Conservation (phyloP, 2,797 vertebrate species). For the Anomalospiza imberbis region DNA sequence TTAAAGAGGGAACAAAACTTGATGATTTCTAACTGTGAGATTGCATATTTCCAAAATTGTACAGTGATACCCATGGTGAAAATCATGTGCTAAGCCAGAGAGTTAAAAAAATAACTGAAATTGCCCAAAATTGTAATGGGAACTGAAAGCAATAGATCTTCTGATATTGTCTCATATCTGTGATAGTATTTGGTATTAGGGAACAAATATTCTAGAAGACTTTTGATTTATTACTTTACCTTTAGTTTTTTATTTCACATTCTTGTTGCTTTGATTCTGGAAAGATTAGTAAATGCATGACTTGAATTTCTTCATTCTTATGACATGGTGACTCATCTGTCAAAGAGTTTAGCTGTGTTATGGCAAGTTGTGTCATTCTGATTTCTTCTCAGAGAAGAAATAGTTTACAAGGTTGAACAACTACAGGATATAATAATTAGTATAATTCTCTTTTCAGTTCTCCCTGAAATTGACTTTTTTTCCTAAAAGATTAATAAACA, state of each 20-base stretch:
- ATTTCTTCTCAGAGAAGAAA: conserved; percentile 28
- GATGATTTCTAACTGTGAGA: neutral
- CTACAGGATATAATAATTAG: conserved; percentile 24
- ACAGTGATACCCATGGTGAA: neutral
- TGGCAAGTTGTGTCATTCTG: conserved; percentile 10
- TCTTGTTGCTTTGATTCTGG: neutral
- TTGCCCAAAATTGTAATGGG: neutral
- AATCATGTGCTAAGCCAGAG: neutral
- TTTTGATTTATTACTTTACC: neutral
- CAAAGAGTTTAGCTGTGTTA: conserved; percentile 15
- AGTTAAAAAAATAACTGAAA: neutral
- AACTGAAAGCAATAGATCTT: neutral
- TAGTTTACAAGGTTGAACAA: conserved; percentile 36
- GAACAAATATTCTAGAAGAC: neutral
- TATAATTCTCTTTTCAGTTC: conserved; percentile 22
- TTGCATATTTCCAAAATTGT: neutral
- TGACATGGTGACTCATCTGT: conserved; percentile 23
- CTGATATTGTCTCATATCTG: neutral
- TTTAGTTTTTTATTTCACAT: neutral
- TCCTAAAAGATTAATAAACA: conserved; percentile 30
- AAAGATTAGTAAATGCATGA: neutral
- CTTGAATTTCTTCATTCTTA: conserved; percentile 18
- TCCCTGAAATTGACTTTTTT: conserved; percentile 34
- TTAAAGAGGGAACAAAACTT: neutral
- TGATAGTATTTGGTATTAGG: neutral